Percentiles rank a stretch among this genome's conserved stretches.
Conservation (phyloP, 2,888 invertebrate species). For the Alloplasta piceator region DNA sequence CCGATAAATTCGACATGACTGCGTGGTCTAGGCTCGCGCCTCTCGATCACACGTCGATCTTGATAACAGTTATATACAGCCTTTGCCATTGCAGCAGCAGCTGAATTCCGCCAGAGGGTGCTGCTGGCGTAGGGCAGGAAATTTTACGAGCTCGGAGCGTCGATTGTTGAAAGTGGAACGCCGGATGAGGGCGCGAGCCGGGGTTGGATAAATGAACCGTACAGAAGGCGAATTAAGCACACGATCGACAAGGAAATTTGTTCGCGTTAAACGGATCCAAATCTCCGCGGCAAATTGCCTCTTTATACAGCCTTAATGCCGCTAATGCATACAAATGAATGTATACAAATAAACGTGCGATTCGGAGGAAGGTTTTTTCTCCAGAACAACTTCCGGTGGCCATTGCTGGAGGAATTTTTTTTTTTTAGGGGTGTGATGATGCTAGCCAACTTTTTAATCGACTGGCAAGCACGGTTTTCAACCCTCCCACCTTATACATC, state of each 20-base stretch:
- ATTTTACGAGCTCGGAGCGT: conserved; percentile 47
- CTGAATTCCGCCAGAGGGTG: conserved; percentile 49
- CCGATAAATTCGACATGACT: conserved; percentile 33
- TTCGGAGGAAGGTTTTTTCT: too few species aligned
- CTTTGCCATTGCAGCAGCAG: conserved; percentile 29
- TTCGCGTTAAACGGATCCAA: conserved; percentile 57
- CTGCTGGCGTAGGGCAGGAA: conserved; percentile 1
- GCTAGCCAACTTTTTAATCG: conserved; percentile 59
- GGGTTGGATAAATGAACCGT: conserved; percentile 17
- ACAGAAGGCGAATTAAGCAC: conserved; percentile 51
- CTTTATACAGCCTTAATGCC: conserved; percentile 13
- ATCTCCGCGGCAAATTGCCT: conserved; percentile 45
- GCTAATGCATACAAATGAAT: background rate
- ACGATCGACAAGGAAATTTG: conserved; percentile 61
- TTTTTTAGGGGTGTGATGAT: conserved; percentile 25
- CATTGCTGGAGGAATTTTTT: conserved; percentile 18
- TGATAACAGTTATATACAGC: conserved; percentile 61
- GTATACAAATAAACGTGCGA: too few species aligned
- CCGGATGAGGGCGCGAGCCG: background rate
- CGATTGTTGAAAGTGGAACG: conserved; percentile 15
- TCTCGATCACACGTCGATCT: conserved; percentile 68
- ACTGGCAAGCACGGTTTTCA: conserved; percentile 37
- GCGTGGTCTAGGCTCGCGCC: conserved; percentile 9
- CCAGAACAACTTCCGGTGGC: too few species aligned
- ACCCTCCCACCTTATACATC: conserved; percentile 33